These are phyloP conservation scores for Arothron firmamentum DNA, from an alignment of 2,113 vertebrate species.

Conservation along the genomic window DNA sequence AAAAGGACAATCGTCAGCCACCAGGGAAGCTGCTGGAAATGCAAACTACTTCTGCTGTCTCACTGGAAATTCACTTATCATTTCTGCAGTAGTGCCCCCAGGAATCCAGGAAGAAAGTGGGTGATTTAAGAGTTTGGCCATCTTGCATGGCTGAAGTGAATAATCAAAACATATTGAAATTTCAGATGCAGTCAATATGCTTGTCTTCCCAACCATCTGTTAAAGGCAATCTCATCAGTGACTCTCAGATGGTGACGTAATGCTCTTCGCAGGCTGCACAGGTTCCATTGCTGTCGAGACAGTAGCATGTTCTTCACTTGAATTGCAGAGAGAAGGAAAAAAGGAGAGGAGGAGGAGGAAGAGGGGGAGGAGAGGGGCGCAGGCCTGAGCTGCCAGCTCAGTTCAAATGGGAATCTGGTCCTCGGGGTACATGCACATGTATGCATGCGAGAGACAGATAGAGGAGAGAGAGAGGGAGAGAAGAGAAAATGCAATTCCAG, in stretches of 20 bases:
- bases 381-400: slow-evolving; percentile 38
- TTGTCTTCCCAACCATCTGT: slow-evolving; percentile 7
- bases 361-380: slow-evolving; percentile 3
- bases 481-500: slow-evolving; percentile 54
- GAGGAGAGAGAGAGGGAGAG: slow-evolving; percentile 17
- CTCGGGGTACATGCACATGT: slow-evolving; percentile 34
- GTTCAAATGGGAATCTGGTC: slow-evolving; percentile 59
- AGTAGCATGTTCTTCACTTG: slow-evolving; percentile 19
- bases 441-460: slow-evolving; percentile 35
- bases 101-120: too few species aligned
- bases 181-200: not conserved
- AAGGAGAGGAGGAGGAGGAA: slow-evolving; percentile 3
- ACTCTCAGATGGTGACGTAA: slow-evolving; percentile 15
- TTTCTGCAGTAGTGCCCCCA: too few species aligned
- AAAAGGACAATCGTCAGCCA: too few species aligned
- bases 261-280: slow-evolving; percentile 4
- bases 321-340: slow-evolving; percentile 16
- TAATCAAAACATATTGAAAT: not conserved
- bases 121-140: not conserved
- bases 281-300: slow-evolving; percentile 26
- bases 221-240: not conserved
- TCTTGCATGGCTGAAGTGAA: not conserved
- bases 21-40: too few species aligned
- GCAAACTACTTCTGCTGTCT: too few species aligned
- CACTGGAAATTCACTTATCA: too few species aligned